A percentile compares a stretch with the other conserved stretches of the same genome.
Evolutionary conservation across 2,797 vertebrate genomes (phyloP).

Genomic region (Antrozous pallidus): DNA sequence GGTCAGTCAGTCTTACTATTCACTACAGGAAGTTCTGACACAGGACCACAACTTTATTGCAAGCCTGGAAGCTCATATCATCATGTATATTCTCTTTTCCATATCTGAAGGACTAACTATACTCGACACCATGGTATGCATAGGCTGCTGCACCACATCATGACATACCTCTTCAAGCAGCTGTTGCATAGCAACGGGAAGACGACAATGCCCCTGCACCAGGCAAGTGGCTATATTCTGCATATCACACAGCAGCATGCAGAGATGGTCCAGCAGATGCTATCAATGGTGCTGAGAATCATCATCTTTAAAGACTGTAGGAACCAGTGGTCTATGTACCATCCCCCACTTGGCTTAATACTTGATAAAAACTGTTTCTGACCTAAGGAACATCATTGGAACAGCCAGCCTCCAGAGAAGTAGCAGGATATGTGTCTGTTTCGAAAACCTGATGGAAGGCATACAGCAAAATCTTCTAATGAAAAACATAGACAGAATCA

Average conservation of each 20-base stretch:
- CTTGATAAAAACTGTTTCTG: slow-evolving; percentile 98
- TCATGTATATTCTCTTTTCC: slow-evolving; percentile 99
- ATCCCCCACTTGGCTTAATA: slow-evolving; percentile 95
- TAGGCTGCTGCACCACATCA: slow-evolving; percentile 98
- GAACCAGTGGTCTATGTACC: slow-evolving; percentile 98
- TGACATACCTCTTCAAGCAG: slow-evolving; percentile 99
- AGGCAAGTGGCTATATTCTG: slow-evolving; percentile 95
- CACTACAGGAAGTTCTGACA: slow-evolving; percentile 97
- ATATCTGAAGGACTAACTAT: slow-evolving; percentile 99
- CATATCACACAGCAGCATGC: slow-evolving; percentile 99
- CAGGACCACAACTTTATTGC: slow-evolving; percentile 99
- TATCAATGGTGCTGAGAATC: slow-evolving; percentile 96
- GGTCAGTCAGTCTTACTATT: slow-evolving; percentile 98
- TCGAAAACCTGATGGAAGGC: slow-evolving; percentile 98
- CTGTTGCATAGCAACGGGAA: slow-evolving; percentile 98
- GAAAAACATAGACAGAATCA: slow-evolving; percentile 98
- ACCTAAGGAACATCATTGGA: slow-evolving; percentile 96
- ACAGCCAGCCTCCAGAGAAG: slow-evolving; percentile 97
- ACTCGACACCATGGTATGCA: slow-evolving; percentile 98
- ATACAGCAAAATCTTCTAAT: slow-evolving; percentile 96
- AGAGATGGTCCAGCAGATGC: slow-evolving; percentile 99
- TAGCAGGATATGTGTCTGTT: slow-evolving; percentile 99
- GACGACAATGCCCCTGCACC: slow-evolving; percentile 88
- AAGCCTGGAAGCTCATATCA: slow-evolving; percentile 96
- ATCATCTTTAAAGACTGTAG: slow-evolving; percentile 98